Evolutionary conservation across 2,888 invertebrate species (phyloP).

Genomic region (Meiosimyza platycephala): DNA sequence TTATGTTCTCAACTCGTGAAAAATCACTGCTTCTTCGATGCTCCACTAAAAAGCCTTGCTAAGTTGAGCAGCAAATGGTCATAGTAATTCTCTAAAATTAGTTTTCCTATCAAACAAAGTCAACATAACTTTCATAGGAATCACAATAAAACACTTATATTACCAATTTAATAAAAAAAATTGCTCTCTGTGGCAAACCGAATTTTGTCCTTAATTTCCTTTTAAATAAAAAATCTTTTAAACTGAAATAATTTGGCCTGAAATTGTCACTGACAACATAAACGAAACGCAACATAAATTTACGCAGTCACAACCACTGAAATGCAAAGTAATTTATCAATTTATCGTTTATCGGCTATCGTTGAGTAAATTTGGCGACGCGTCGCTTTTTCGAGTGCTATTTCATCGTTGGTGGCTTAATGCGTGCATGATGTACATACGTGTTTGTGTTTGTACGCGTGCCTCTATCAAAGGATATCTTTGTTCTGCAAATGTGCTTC

Average conservation of each 20-base stretch:
- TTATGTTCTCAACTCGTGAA: no score
- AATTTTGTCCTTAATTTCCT: neutral
- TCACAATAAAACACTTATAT: no score
- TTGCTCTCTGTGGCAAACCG: neutral
- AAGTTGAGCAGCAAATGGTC: no score
- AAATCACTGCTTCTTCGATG: no score
- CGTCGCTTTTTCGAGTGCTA: neutral
- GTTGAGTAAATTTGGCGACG: conserved; percentile 8
- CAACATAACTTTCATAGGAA: no score
- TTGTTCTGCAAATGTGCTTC: neutral
- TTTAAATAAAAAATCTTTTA: neutral
- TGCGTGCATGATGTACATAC: neutral
- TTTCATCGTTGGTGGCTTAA: neutral
- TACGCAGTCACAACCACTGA: no score
- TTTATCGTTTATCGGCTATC: conserved; percentile 9
- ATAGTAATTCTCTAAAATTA: no score
- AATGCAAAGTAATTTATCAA: conserved; percentile 4
- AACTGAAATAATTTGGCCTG: neutral
- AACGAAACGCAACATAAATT: neutral
- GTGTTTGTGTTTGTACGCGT: neutral
- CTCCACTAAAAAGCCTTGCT: no score
- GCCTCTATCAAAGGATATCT: neutral
- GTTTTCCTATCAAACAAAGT: no score
- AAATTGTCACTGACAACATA: neutral
- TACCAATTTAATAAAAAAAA: no score